A percentile compares a stretch with the other conserved stretches of the same genome.
Evolutionary conservation across 37 sponge, comb jelly and placozoan species (phyloP).

Genomic region (Aphrocallistes beatrix): DNA sequence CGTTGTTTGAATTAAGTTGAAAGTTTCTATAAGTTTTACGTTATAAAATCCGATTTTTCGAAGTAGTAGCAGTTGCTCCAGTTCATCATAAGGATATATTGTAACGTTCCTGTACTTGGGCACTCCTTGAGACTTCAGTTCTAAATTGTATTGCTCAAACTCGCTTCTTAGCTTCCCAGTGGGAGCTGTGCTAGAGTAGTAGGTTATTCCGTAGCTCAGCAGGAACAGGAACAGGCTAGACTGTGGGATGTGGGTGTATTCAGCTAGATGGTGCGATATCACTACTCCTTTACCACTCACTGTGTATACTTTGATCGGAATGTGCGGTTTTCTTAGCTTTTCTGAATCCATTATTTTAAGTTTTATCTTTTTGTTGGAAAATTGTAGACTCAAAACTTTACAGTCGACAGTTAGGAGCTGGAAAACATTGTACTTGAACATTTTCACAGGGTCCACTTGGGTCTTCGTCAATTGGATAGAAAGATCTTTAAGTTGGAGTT

Average conservation of each 20-base stretch:
- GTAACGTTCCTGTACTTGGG: background rate
- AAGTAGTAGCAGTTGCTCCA: background rate
- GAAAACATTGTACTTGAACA: background rate
- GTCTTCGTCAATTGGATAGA: background rate
- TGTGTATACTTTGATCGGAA: background rate
- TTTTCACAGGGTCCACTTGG: background rate
- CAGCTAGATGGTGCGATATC: background rate
- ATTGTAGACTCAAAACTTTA: background rate
- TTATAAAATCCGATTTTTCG: background rate
- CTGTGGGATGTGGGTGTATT: background rate
- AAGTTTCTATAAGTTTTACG: background rate
- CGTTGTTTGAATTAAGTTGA: background rate
- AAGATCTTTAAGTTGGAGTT: background rate
- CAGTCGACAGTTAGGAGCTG: background rate
- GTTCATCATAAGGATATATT: background rate
- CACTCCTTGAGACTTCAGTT: background rate
- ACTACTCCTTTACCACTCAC: background rate
- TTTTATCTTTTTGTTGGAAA: background rate
- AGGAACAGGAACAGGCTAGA: background rate
- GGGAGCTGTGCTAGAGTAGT: background rate
- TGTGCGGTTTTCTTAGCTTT: background rate
- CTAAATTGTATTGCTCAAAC: background rate
- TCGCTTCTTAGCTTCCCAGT: background rate
- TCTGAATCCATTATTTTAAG: background rate
- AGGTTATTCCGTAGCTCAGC: background rate